Evolutionary conservation across 1,140 invertebrate genomes (phyloP).

Genomic region (Drosophila malerkotliana): DNA sequence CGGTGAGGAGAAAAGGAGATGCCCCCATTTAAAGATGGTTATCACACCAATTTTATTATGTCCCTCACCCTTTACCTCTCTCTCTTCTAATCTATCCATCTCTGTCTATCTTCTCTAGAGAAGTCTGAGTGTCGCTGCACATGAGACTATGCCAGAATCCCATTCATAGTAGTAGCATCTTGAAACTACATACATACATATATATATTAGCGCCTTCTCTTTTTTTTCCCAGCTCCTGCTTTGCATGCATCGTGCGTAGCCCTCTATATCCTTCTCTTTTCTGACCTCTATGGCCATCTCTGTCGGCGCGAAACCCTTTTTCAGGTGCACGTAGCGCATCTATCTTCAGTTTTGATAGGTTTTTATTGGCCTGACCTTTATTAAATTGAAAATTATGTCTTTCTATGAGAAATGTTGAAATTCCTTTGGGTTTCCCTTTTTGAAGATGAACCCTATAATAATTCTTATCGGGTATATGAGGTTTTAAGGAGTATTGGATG

Average conservation of each 20-base stretch:
- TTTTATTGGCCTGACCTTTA: constrained; percentile 77
- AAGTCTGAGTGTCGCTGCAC: constrained; percentile 23
- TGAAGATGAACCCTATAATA: neutral
- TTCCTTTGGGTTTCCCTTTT: constrained; percentile 3
- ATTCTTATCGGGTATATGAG: constrained; percentile 1
- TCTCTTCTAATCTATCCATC: constrained; percentile 9
- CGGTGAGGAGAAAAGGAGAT: constrained; percentile 28
- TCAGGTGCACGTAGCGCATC: constrained; percentile 75
- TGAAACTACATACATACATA: neutral
- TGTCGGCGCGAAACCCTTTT: constrained; percentile 52
- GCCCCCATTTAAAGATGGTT: constrained; percentile 60
- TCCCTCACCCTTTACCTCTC: constrained; percentile 36
- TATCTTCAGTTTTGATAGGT: constrained; percentile 76
- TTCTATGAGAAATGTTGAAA: constrained; percentile 80
- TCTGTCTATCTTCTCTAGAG: constrained; percentile 13
- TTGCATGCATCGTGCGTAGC: constrained; percentile 25
- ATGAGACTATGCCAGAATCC: constrained; percentile 65
- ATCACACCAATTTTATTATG: constrained; percentile 72
- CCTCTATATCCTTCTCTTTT: neutral
- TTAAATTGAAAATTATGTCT: constrained; percentile 82
- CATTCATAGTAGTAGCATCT: constrained; percentile 52
- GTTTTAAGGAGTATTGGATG: neutral
- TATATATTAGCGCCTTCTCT: neutral
- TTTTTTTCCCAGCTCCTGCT: constrained; percentile 1
- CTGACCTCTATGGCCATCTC: neutral